These are phyloP conservation scores for Nomia melanderi DNA, from an alignment of 1,140 invertebrate species.

Conservation along the genomic window DNA sequence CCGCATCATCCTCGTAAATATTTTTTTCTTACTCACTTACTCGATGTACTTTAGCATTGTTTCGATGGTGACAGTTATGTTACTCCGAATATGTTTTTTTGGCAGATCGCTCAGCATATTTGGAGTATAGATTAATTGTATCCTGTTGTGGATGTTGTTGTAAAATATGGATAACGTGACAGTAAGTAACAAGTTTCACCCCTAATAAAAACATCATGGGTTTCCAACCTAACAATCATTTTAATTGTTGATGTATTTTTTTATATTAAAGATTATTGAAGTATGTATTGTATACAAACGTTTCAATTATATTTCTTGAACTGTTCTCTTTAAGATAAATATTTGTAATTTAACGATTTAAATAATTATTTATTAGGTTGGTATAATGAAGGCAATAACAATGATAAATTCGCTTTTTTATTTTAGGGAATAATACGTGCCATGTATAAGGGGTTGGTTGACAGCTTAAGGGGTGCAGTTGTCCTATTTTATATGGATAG, in stretches of 20 bases:
- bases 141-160: slow-evolving; percentile 2
- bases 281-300: neutral
- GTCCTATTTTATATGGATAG: slow-evolving; percentile 88
- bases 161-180: slow-evolving; percentile 70
- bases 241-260: neutral
- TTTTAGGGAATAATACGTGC: slow-evolving; percentile 85
- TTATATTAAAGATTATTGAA: neutral
- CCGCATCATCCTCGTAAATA: neutral
- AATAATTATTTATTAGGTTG: neutral
- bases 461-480: slow-evolving; percentile 86
- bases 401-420: slow-evolving; percentile 37
- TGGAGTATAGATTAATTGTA: slow-evolving; percentile 40
- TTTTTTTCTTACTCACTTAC: neutral
- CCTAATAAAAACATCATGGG: neutral
- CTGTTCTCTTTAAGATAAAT: neutral
- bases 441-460: slow-evolving; percentile 84
- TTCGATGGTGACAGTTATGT: slow-evolving; percentile 23
- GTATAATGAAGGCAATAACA: too few relatives aligned
- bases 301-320: neutral
- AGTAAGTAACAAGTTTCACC: slow-evolving; percentile 58
- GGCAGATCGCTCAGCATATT: slow-evolving; percentile 15
- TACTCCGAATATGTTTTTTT: slow-evolving; percentile 43
- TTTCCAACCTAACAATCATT: slow-evolving; percentile 14
- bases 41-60: neutral
- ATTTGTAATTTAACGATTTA: neutral